A percentile compares a stretch with the other conserved stretches of the same genome.
phyloP scores from a whole-genome alignment of 2,797 vertebrate genomes.

The Amblyraja radiata region DNA sequence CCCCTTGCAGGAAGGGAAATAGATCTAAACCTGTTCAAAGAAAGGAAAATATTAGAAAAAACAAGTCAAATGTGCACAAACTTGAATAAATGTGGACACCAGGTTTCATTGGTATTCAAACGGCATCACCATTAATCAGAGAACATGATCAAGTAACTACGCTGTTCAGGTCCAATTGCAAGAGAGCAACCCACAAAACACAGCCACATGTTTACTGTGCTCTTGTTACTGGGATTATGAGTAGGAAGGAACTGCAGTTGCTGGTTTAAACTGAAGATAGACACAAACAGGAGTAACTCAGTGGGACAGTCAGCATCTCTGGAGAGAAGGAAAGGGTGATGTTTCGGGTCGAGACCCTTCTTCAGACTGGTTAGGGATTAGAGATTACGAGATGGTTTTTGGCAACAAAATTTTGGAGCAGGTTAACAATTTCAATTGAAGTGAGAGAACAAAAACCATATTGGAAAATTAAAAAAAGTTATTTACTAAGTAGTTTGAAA shows the following conservation, averaged over 20 bases:
- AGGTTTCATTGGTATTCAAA: not conserved
- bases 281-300: too few relatives aligned
- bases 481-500: too few relatives aligned
- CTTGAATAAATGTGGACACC: not conserved
- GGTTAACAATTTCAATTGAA: not conserved
- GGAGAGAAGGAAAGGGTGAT: too few relatives aligned
- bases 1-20: conserved; percentile 96
- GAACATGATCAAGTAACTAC: not conserved
- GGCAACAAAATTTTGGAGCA: not conserved
- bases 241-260: too few relatives aligned
- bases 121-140: not conserved
- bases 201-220: not conserved
- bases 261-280: too few relatives aligned
- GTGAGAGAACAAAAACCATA: not conserved
- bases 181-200: not conserved
- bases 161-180: not conserved
- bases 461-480: not conserved
- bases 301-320: too few relatives aligned
- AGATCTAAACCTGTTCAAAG: conserved; percentile 85
- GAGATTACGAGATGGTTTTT: not conserved
- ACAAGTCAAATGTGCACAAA: not conserved
- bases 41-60: conserved; percentile 42
- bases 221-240: not conserved
- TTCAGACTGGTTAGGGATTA: too few relatives aligned
- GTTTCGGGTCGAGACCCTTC: too few relatives aligned